Evolutionary conservation across 2,797 vertebrate genomes (phyloP).

Genomic region (Champsocephalus esox): DNA sequence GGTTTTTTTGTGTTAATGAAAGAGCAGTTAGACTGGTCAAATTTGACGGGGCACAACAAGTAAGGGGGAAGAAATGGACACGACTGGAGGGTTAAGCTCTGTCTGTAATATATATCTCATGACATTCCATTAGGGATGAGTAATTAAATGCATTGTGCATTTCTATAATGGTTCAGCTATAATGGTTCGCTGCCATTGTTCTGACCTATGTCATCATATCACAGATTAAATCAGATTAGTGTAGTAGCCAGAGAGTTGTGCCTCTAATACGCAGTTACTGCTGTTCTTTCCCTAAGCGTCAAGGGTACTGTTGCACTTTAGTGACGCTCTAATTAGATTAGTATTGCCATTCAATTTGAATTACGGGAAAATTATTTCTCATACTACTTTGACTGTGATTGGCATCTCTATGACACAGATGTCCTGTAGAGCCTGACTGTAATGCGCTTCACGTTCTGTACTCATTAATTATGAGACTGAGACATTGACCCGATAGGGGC

Average conservation of each 20-base stretch:
- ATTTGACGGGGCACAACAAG: too few relatives aligned
- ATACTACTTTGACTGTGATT: slow-evolving; percentile 2
- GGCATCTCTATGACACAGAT: slow-evolving; percentile 12
- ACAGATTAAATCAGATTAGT: slow-evolving; percentile 8
- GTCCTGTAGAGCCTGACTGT: slow-evolving; percentile 8
- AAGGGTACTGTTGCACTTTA: slow-evolving; percentile 4
- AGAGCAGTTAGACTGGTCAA: too few relatives aligned
- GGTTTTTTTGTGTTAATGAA: too few relatives aligned
- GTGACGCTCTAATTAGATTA: slow-evolving; percentile 10
- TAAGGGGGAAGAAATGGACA: too few relatives aligned
- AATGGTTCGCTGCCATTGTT: slow-evolving; percentile 8
- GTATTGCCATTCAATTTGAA: slow-evolving; percentile 16
- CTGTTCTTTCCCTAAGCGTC: neutral
- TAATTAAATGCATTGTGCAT: slow-evolving; percentile 7
- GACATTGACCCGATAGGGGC: slow-evolving; percentile 3
- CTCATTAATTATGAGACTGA: slow-evolving; percentile 27
- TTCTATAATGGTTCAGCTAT: slow-evolving; percentile 10
- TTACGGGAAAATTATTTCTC: slow-evolving; percentile 4
- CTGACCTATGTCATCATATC: slow-evolving; percentile 8
- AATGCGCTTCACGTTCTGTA: slow-evolving; percentile 4
- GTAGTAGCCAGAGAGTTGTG: slow-evolving; percentile 2
- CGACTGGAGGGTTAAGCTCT: too few relatives aligned
- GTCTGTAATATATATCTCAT: neutral
- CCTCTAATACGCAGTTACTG: neutral
- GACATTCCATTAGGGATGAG: neutral